Base-by-base conservation (phyloP, 2,888 invertebrate genomes). In the Siphlonurus alternatus region DNA sequence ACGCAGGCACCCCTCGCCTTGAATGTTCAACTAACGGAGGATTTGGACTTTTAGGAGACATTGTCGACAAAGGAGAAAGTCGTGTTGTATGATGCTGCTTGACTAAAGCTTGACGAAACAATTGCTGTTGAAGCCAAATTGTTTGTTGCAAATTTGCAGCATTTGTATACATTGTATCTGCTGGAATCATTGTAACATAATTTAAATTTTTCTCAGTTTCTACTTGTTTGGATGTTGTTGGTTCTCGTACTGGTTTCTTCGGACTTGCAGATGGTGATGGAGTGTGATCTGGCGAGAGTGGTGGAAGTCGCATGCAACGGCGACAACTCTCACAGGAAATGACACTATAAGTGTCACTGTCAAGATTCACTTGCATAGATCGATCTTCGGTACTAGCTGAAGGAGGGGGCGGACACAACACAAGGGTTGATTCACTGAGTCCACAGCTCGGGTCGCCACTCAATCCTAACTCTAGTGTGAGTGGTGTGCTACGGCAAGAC, bases 141-240 rank as follows among this genome's bases (percentile, higher is more conserved):
- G 86, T 86, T 71, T 85, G 84, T 67, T 85, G 82, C 23, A 86
- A 75, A 72, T 86, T 85, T 1, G 83, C 84, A 59, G 81, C 80
- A 70, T 85, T 84, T 19, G 86, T 85, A 75, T 86, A 86, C 84
- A 86, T 84, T 0, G 84, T 84, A 65, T 83, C 82, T 0, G 82
- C 78, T 1, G 78, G 73, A 51, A 77, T 70, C 25, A 64, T 25
- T 38, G 38, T 38, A 10, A 38, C 38, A 38, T 38, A 38, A 38
- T 38, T 38, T 15, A 38, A 10, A 38, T 38, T 38, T 15, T 38
- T 38, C 15, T 38, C 38, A 5, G 15, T 15, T 38, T 38, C 38
- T 22, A 56, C 56, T 56, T 5, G 19, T n/a, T 56, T 56, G 19
- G n/a, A 20, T 20, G 19, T 5, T n/a, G 22, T 7, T 10, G n/a